A percentile compares a stretch with the other conserved stretches of the same genome.
Conservation (phyloP, 37 sponge, comb jelly and placozoan species). For the Petrosia ficiformis region DNA sequence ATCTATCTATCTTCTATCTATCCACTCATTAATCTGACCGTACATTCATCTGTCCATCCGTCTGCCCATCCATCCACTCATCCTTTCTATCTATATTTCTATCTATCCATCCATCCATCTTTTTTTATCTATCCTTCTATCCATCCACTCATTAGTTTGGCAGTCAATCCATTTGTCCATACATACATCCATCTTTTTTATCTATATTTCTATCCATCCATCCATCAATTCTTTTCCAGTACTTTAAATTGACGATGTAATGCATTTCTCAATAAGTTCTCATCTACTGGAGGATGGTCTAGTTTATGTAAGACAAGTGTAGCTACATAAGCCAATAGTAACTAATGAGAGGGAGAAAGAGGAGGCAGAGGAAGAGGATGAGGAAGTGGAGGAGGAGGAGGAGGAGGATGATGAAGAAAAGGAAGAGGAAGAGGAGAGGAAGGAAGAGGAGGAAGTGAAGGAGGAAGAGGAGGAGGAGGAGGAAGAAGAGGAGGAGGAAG, state of each 20-base stretch:
- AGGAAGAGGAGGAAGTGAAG: too few relatives aligned
- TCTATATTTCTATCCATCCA: too few relatives aligned
- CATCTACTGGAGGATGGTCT: constrained; percentile 3
- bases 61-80: too few relatives aligned
- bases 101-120: too few relatives aligned
- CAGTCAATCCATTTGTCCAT: too few relatives aligned
- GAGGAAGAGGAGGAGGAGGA: not conserved
- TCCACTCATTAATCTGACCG: too few relatives aligned
- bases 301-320: not conserved
- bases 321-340: constrained; percentile 24
- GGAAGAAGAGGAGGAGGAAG: not conserved
- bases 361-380: not conserved
- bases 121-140: too few relatives aligned
- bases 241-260: not conserved
- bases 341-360: not conserved
- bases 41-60: too few relatives aligned
- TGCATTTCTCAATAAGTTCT: not conserved
- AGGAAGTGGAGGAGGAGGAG: not conserved
- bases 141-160: too few relatives aligned
- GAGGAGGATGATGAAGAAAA: too few relatives aligned
- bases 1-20: too few relatives aligned
- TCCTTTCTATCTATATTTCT: too few relatives aligned
- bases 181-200: not conserved
- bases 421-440: not conserved
- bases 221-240: not conserved